Conservation (phyloP, 1,140 invertebrate species). For the Danaus plexippus region DNA sequence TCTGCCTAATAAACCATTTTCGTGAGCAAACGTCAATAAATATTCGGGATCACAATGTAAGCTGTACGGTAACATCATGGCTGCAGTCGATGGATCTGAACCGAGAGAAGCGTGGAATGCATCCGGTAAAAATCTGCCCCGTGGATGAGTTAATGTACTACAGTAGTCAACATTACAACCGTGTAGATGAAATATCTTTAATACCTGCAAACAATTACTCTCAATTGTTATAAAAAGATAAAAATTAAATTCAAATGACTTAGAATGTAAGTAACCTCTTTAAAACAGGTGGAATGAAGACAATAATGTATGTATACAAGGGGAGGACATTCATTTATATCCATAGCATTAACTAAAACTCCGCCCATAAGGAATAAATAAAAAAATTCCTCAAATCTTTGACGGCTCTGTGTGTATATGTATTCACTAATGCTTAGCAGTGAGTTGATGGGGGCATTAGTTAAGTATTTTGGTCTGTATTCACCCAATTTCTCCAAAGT, state of each 20-base stretch:
- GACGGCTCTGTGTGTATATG: slow-evolving; percentile 51
- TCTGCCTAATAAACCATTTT: slow-evolving; percentile 30
- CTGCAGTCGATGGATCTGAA: slow-evolving; percentile 37
- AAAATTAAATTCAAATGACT: slow-evolving; percentile 3
- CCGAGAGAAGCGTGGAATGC: slow-evolving; percentile 53
- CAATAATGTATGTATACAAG: slow-evolving; percentile 63
- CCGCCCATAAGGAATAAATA: slow-evolving; percentile 60
- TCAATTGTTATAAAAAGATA: not conserved
- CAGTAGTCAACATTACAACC: slow-evolving; percentile 67
- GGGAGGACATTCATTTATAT: slow-evolving; percentile 60
- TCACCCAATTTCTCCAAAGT: slow-evolving; percentile 47
- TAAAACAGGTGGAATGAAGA: slow-evolving; percentile 45
- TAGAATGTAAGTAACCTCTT: slow-evolving; percentile 41
- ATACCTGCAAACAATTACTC: slow-evolving; percentile 44
- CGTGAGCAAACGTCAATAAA: slow-evolving; percentile 35
- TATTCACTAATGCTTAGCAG: slow-evolving; percentile 65
- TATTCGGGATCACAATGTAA: slow-evolving; percentile 52
- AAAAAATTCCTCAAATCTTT: slow-evolving; percentile 56
- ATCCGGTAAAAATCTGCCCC: slow-evolving; percentile 47
- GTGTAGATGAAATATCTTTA: slow-evolving; percentile 54
- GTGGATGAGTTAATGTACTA: slow-evolving; percentile 20
- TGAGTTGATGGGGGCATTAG: slow-evolving; percentile 56
- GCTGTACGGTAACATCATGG: slow-evolving; percentile 50
- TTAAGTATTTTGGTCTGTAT: slow-evolving; percentile 36
- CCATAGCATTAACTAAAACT: slow-evolving; percentile 47